Conservation (phyloP, 2,797 vertebrate species). For the Typhlichthys eigenmanni region DNA sequence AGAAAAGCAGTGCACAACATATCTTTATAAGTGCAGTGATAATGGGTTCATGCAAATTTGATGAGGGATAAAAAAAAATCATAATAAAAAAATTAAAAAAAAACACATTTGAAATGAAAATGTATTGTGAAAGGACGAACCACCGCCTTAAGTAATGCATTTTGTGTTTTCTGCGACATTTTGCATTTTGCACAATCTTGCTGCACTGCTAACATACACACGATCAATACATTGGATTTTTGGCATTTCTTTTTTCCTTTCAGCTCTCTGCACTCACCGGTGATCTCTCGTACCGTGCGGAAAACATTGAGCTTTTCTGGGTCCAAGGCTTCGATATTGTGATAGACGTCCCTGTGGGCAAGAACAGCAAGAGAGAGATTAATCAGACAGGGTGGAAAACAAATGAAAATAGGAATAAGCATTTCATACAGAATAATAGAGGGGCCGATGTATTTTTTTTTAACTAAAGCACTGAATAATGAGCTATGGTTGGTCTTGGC, state of each 20-base stretch:
- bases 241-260: neutral
- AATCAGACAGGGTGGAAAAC: too few species aligned
- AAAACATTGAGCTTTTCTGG: constrained; percentile 95
- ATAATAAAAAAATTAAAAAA: neutral
- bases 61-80: neutral
- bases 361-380: neutral
- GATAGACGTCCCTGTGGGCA: constrained; percentile 87
- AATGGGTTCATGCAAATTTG: constrained; percentile 2
- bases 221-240: neutral
- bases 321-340: constrained; percentile 92
- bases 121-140: neutral
- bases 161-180: neutral
- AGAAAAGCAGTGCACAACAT: constrained; percentile 11
- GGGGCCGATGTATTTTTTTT: neutral
- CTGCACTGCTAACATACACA: neutral
- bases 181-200: neutral
- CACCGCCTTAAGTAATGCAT: neutral
- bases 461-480: constrained; percentile 7
- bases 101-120: constrained; percentile 1
- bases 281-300: constrained; percentile 94
- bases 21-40: neutral
- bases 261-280: constrained; percentile 76
- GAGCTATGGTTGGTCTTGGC: neutral
- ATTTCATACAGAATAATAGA: neutral
- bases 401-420: neutral